phyloP scores from a whole-genome alignment of 2,888 invertebrate genomes.

The Clitarchus hookeri region DNA sequence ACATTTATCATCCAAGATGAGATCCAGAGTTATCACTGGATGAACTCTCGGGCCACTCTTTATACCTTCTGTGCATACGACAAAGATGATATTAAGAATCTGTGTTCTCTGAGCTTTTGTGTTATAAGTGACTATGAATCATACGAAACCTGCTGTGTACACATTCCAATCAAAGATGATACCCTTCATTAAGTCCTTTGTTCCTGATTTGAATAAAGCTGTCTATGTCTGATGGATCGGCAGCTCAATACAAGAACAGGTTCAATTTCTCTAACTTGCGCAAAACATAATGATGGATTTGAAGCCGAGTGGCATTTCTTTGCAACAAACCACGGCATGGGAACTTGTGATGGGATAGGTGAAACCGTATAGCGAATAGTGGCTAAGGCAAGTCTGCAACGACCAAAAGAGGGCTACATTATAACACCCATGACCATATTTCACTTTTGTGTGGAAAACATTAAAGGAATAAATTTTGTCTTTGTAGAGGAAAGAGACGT shows the following conservation, averaged over 20 bases:
- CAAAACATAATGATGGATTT: background rate
- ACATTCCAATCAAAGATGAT: background rate
- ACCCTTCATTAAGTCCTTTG: constrained; percentile 15
- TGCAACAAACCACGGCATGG: background rate
- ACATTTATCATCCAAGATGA: background rate
- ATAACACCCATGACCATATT: background rate
- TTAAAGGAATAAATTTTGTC: too few relatives aligned
- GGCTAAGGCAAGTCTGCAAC: background rate
- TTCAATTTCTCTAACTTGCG: background rate
- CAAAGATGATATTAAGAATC: too few relatives aligned
- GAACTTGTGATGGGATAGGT: background rate
- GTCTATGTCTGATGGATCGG: background rate
- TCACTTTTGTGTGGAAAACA: too few relatives aligned
- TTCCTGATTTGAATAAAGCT: background rate
- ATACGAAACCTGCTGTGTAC: background rate
- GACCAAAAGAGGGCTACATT: background rate
- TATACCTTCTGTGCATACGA: too few relatives aligned
- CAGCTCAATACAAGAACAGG: background rate
- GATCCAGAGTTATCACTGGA: background rate
- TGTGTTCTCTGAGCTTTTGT: too few relatives aligned
- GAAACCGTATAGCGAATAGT: too few relatives aligned
- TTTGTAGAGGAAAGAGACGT: too few relatives aligned
- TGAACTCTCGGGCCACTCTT: background rate
- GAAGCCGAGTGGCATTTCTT: background rate
- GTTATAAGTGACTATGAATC: background rate